phyloP scores from a whole-genome alignment of 2,888 invertebrate species.

The Carcina quercana region DNA sequence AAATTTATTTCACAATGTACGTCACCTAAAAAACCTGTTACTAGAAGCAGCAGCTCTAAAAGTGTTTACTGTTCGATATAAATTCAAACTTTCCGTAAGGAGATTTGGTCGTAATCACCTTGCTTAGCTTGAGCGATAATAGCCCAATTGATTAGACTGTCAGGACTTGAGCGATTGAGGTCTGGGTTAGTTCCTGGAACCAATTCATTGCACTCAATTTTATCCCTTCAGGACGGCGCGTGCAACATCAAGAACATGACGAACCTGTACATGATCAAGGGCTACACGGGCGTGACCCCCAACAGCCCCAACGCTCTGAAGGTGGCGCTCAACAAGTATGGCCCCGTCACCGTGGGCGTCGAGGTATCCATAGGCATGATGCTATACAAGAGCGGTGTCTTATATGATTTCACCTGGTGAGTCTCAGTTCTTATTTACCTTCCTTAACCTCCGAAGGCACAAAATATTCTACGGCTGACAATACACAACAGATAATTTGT shows the following conservation, averaged over 20 bases:
- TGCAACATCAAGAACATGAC: conserved; percentile 33
- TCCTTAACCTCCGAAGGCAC: too few species aligned
- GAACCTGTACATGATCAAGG: conserved; percentile 24
- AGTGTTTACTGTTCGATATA: too few species aligned
- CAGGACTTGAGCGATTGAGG: too few species aligned
- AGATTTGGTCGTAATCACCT: not conserved
- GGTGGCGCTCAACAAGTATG: conserved; percentile 32
- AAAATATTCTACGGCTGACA: too few species aligned
- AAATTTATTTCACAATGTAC: too few species aligned
- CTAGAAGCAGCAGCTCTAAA: too few species aligned
- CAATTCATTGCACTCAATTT: too few species aligned
- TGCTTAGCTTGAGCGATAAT: not conserved
- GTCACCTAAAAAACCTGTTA: too few species aligned
- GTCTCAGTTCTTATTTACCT: too few species aligned
- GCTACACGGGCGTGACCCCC: conserved; percentile 29
- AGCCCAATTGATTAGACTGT: not conserved
- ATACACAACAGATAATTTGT: too few species aligned
- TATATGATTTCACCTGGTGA: conserved; percentile 36
- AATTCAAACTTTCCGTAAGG: too few species aligned
- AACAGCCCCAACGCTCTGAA: conserved; percentile 31
- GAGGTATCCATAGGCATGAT: conserved; percentile 19
- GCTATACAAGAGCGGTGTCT: conserved; percentile 33
- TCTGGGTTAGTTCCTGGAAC: too few species aligned
- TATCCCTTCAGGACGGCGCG: conserved; percentile 28
- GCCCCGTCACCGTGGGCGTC: conserved; percentile 31